These are phyloP conservation scores for Colaptes auratus DNA, from an alignment of 2,113 vertebrate species.

Conservation along the genomic window DNA sequence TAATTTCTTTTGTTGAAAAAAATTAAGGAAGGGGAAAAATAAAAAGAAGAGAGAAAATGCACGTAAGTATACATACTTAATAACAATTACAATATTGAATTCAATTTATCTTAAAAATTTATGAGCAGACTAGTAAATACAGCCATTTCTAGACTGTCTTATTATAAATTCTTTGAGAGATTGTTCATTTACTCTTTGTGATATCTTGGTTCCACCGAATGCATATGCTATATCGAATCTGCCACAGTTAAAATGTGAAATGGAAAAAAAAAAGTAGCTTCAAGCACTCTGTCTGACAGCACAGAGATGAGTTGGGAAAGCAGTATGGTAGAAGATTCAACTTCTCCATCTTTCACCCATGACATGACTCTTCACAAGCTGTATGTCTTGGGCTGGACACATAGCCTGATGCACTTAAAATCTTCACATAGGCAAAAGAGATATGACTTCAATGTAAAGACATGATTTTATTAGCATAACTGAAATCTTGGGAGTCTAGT, in stretches of 20 bases:
- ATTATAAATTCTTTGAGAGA: background rate
- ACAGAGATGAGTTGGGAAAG: background rate
- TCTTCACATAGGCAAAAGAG: background rate
- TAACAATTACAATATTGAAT: background rate
- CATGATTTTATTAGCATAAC: background rate
- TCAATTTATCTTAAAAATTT: background rate
- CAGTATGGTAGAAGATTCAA: background rate
- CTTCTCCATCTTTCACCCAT: background rate
- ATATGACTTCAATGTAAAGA: background rate
- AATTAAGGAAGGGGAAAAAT: no score
- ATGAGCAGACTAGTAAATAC: background rate
- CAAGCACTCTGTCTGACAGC: background rate
- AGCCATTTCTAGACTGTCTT: background rate
- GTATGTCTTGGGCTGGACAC: background rate
- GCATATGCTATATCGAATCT: background rate
- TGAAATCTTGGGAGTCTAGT: background rate
- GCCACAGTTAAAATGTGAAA: no score
- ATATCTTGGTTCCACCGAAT: background rate
- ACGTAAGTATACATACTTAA: no score
- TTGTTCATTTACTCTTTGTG: background rate
- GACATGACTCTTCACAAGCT: background rate
- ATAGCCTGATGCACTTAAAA: background rate
- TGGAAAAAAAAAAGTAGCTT: background rate
- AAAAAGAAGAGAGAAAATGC: background rate
- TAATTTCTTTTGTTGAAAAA: background rate